Conservation (phyloP, 2,113 vertebrate genomes). For the Pleuronectes platessa region DNA sequence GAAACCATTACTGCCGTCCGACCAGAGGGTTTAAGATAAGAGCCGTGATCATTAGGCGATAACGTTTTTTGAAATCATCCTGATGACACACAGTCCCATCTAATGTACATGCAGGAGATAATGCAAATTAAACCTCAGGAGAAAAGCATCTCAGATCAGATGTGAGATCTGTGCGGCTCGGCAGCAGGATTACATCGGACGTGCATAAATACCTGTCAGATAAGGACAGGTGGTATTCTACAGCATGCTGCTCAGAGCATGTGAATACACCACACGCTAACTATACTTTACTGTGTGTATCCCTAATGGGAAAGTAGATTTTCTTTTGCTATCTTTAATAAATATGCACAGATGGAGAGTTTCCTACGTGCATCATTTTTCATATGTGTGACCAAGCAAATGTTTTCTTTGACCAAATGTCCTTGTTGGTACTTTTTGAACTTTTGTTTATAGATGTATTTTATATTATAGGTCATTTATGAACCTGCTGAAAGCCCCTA, state of each 20-base stretch:
- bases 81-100: conserved; percentile 2
- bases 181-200: background rate
- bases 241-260: background rate
- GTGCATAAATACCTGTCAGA: too few species aligned
- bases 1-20: background rate
- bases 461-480: background rate
- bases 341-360: too few species aligned
- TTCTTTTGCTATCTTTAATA: too few species aligned
- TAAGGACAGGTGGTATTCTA: background rate
- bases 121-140: conserved; percentile 1
- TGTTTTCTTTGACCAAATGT: background rate
- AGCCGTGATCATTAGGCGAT: background rate
- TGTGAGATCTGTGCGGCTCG: background rate
- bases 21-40: conserved; percentile 24
- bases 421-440: background rate
- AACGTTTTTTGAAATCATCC: conserved; percentile 22
- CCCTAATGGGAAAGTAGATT: background rate
- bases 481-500: too few species aligned
- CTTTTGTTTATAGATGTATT: background rate
- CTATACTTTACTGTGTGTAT: background rate
- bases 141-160: conserved; percentile 13
- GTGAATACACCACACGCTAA: background rate
- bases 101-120: background rate
- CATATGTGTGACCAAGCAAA: background rate
- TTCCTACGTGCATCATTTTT: background rate